These are phyloP conservation scores for Scortum barcoo DNA, from an alignment of 2,113 vertebrate genomes.

Conservation along the genomic window DNA sequence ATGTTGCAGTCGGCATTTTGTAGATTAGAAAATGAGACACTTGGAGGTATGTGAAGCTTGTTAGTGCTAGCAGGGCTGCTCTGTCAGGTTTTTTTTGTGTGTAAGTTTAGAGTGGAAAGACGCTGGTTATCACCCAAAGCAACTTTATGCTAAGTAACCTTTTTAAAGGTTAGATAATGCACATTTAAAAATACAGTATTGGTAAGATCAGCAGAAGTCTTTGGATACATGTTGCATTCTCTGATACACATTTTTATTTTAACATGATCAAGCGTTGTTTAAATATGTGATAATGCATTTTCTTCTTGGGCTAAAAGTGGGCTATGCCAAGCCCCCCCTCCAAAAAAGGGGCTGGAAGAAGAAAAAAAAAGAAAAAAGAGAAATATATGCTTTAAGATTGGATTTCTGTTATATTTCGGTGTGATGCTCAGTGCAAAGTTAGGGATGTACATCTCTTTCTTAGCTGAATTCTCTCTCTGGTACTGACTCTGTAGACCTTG, in stretches of 20 bases:
- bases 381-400: slow-evolving; percentile 22
- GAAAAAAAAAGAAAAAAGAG: slow-evolving; percentile 14
- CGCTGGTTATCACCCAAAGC: not conserved
- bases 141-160: slow-evolving; percentile 24
- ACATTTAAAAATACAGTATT: slow-evolving; percentile 40
- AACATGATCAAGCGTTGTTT: slow-evolving; percentile 48
- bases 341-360: no score
- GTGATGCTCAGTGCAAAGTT: slow-evolving; percentile 40
- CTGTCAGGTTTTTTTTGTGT: slow-evolving; percentile 8
- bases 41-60: slow-evolving; percentile 14
- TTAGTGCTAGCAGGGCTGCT: slow-evolving; percentile 26
- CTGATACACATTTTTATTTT: slow-evolving; percentile 42
- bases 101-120: slow-evolving; percentile 23
- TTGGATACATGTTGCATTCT: slow-evolving; percentile 19
- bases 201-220: slow-evolving; percentile 45
- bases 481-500: slow-evolving; percentile 60
- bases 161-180: slow-evolving; percentile 15
- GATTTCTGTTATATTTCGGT: slow-evolving; percentile 41
- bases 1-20: slow-evolving; percentile 20
- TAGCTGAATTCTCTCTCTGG: slow-evolving; percentile 58
- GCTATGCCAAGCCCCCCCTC: slow-evolving; percentile 17
- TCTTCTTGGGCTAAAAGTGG: slow-evolving; percentile 41
- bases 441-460: slow-evolving; percentile 45
- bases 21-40: slow-evolving; percentile 42
- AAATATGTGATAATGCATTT: slow-evolving; percentile 51